A percentile compares a stretch with the other conserved stretches of the same genome.
These are phyloP conservation scores for Chymomyza procnemis DNA, from an alignment of 2,888 invertebrate genomes.

Conservation along the genomic window DNA sequence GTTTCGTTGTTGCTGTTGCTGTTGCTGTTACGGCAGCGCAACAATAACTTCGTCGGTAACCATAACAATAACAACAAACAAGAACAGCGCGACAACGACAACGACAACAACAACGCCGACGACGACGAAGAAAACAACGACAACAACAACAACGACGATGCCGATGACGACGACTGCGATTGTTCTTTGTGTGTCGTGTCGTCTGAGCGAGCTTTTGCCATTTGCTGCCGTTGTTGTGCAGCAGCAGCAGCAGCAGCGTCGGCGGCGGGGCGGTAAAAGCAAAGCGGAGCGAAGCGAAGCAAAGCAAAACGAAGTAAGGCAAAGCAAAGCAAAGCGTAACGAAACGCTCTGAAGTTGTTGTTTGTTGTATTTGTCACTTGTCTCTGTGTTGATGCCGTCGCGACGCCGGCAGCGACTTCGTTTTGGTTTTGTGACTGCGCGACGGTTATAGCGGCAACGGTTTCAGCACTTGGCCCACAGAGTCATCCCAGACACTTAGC, in stretches of 20 bases:
- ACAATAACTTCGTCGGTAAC: not conserved
- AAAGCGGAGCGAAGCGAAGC: slow-evolving; percentile 51
- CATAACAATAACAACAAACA: slow-evolving; percentile 19
- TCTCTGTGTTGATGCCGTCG: slow-evolving; percentile 24
- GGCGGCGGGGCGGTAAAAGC: slow-evolving; percentile 37
- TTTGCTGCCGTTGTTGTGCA: slow-evolving; percentile 18
- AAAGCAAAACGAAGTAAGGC: slow-evolving; percentile 19
- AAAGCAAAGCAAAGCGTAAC: slow-evolving; percentile 49
- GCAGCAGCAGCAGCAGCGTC: too few species aligned
- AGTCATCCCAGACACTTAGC: slow-evolving; percentile 26
- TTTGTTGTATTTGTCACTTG: slow-evolving; percentile 40
- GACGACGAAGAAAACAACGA: too few species aligned
- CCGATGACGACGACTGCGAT: slow-evolving; percentile 41
- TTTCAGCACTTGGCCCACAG: slow-evolving; percentile 49
- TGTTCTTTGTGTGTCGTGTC: slow-evolving; percentile 60
- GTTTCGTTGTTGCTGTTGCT: slow-evolving; percentile 17
- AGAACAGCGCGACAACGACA: too few species aligned
- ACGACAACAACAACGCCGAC: too few species aligned
- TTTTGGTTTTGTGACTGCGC: not conserved
- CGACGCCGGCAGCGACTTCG: slow-evolving; percentile 20
- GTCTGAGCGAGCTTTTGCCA: slow-evolving; percentile 5
- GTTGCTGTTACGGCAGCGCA: slow-evolving; percentile 15
- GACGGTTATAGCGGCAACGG: slow-evolving; percentile 54
- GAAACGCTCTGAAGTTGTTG: slow-evolving; percentile 47
- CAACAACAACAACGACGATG: slow-evolving; percentile 40